A percentile compares a stretch with the other conserved stretches of the same genome.
phyloP scores from a whole-genome alignment of 2,888 invertebrate species.

The Aquatica leii region DNA sequence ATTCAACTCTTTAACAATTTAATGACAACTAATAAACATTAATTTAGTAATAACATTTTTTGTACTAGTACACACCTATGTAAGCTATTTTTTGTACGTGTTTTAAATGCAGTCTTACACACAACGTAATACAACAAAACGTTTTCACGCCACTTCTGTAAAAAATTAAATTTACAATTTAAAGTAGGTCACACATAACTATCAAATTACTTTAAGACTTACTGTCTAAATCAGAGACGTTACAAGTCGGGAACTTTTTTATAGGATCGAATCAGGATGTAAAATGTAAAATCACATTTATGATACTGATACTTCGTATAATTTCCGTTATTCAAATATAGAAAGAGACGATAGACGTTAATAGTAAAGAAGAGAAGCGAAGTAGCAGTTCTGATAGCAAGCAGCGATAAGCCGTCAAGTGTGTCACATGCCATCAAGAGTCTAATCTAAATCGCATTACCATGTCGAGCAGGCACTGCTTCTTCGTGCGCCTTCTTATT shows the following conservation, averaged over 20 bases:
- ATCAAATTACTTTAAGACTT: too few relatives aligned
- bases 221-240: too few relatives aligned
- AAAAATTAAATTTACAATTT: too few relatives aligned
- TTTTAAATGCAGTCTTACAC: too few relatives aligned
- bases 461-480: constrained; percentile 41
- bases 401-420: constrained; percentile 55
- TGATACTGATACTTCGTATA: constrained; percentile 34
- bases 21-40: not conserved
- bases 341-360: constrained; percentile 35
- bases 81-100: not conserved
- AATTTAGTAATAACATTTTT: not conserved
- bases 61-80: not conserved
- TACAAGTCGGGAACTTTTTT: too few relatives aligned
- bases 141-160: too few relatives aligned
- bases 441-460: constrained; percentile 59
- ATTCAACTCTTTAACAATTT: constrained; percentile 55
- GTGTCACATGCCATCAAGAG: constrained; percentile 56
- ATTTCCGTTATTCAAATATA: constrained; percentile 39
- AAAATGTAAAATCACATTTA: too few relatives aligned
- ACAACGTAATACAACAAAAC: too few relatives aligned
- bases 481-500: constrained; percentile 44
- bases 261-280: too few relatives aligned
- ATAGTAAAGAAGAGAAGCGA: constrained; percentile 42
- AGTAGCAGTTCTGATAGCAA: constrained; percentile 50
- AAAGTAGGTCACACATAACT: too few relatives aligned